Evolutionary conservation across 1,140 invertebrate genomes (phyloP).

Genomic region (Sminthurides bifidus): DNA sequence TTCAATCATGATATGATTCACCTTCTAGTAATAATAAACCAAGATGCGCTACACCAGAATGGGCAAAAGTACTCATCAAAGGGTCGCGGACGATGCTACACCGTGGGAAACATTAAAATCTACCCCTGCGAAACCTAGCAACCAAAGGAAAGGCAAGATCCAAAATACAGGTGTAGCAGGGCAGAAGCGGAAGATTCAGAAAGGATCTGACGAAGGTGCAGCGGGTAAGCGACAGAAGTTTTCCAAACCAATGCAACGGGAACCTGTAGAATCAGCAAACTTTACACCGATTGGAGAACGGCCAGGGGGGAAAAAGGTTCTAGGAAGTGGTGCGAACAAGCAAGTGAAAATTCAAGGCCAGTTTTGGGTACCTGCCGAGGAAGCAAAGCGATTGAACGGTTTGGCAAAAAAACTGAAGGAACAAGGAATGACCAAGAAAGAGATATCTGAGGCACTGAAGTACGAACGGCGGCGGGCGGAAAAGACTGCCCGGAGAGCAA

Average conservation of each 20-base stretch:
- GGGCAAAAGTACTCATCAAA: constrained; percentile 21
- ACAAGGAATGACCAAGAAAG: constrained; percentile 54
- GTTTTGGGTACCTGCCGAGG: constrained; percentile 39
- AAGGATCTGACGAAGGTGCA: not conserved
- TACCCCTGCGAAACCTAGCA: constrained; percentile 4
- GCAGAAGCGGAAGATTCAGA: not conserved
- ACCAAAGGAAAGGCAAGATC: not conserved
- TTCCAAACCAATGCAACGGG: not conserved
- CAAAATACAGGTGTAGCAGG: not conserved
- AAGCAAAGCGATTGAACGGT: constrained; percentile 50
- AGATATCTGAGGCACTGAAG: constrained; percentile 53
- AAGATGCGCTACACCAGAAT: too few relatives aligned
- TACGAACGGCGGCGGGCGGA: constrained; percentile 56
- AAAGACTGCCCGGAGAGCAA: constrained; percentile 52
- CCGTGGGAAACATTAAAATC: constrained; percentile 16
- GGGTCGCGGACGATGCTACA: constrained; percentile 13
- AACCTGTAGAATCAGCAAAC: constrained; percentile 1
- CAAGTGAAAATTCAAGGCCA: constrained; percentile 25
- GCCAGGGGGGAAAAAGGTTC: not conserved
- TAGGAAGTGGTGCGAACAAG: constrained; percentile 20
- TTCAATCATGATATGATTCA: too few relatives aligned
- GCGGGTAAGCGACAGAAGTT: not conserved
- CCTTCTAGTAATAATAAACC: too few relatives aligned
- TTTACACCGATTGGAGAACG: constrained; percentile 4
- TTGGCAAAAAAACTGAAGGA: constrained; percentile 50